Percentiles rank a stretch among this genome's conserved stretches.
phyloP scores from a whole-genome alignment of 1,140 invertebrate species.

The Ylistrum balloti region DNA sequence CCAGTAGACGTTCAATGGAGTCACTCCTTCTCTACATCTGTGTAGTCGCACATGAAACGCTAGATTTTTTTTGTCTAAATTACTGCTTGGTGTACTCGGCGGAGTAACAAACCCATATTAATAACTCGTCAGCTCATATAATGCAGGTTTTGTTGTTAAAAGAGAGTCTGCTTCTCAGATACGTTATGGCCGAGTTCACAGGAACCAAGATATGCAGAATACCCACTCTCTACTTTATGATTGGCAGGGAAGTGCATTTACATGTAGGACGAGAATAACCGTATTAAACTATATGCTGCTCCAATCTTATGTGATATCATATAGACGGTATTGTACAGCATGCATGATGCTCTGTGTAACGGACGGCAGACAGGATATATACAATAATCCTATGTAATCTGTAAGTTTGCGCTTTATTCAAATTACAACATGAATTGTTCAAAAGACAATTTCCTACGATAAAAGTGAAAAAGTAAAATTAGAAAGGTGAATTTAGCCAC shows the following conservation, averaged over 20 bases:
- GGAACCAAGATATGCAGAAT: constrained; percentile 13
- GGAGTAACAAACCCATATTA: not conserved
- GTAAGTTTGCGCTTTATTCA: no score
- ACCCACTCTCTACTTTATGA: not conserved
- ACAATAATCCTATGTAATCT: no score
- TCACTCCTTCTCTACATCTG: not conserved
- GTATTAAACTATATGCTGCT: not conserved
- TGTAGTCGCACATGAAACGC: not conserved
- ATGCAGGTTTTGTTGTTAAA: not conserved
- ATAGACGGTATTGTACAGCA: not conserved
- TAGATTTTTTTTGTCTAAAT: not conserved
- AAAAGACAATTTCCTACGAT: no score
- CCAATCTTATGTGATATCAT: not conserved
- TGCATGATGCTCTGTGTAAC: not conserved
- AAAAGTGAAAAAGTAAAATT: no score
- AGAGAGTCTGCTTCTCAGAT: not conserved
- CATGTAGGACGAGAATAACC: not conserved
- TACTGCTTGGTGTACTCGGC: not conserved
- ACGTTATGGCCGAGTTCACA: not conserved
- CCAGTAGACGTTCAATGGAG: not conserved
- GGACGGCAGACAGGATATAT: no score
- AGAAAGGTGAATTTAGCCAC: no score
- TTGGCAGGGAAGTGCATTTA: constrained; percentile 15
- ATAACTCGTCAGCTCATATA: not conserved
- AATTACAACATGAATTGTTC: no score